Evolutionary conservation across 1,140 invertebrate species (phyloP).

Genomic region (Bombyx mandarina): DNA sequence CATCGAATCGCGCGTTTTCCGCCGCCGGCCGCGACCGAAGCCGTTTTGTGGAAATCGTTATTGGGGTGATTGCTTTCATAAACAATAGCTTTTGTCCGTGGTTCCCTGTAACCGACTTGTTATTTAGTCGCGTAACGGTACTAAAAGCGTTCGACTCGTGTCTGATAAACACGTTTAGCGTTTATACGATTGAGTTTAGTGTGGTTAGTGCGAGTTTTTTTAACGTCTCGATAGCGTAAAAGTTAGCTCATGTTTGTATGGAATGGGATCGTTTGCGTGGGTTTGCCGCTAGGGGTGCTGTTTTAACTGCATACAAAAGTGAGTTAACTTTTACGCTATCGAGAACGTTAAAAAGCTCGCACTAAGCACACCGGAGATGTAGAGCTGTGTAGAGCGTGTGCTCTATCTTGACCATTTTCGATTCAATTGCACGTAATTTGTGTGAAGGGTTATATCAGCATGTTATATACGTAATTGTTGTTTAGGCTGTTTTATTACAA

Average conservation of each 20-base stretch:
- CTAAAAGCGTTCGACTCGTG: conserved; percentile 21
- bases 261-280: too few species aligned
- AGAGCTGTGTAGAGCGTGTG: conserved; percentile 25
- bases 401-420: conserved; percentile 26
- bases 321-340: too few species aligned
- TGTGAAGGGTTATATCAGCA: background rate
- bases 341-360: too few species aligned
- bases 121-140: conserved; percentile 46
- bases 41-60: conserved; percentile 66
- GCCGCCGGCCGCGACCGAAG: conserved; percentile 31
- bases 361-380: background rate
- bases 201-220: too few species aligned
- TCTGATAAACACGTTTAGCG: conserved; percentile 33
- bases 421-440: conserved; percentile 17
- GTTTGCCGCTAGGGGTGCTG: too few species aligned
- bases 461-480: too few species aligned
- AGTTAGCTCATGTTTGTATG: too few species aligned
- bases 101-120: conserved; percentile 44
- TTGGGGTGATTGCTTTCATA: conserved; percentile 69
- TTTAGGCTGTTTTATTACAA: too few species aligned
- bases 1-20: conserved; percentile 65
- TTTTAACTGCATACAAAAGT: too few species aligned
- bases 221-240: too few species aligned
- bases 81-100: conserved; percentile 64
- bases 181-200: conserved; percentile 21